A percentile compares a stretch with the other conserved stretches of the same genome.
Conservation (phyloP, 2,113 vertebrate genomes). For the Ondatra zibethicus region DNA sequence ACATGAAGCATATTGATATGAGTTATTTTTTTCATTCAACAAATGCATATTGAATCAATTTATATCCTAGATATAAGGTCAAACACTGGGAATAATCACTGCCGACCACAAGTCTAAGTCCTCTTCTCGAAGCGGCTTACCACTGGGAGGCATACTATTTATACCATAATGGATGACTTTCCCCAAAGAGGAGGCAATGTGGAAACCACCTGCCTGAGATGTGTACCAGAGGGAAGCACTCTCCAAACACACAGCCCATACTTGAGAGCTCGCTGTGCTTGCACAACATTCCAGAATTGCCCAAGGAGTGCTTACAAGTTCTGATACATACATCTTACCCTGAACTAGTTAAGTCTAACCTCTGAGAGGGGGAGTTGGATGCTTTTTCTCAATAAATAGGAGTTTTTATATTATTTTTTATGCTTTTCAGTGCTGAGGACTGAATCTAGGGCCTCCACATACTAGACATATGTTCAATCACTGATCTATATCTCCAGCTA, state of each 20-base stretch:
- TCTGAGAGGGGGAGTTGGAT: background rate
- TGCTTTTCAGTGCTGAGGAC: background rate
- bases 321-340: background rate
- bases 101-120: background rate
- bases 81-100: fast-evolving
- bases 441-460: background rate
- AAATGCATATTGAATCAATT: fast-evolving
- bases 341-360: background rate
- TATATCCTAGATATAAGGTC: fast-evolving
- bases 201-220: background rate
- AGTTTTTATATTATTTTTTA: background rate
- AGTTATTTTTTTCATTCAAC: background rate
- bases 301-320: background rate
- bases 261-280: background rate
- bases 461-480: background rate
- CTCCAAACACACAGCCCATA: background rate
- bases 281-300: background rate
- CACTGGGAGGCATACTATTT: background rate
- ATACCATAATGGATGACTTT: background rate
- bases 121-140: fast-evolving
- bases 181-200: background rate
- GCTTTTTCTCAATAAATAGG: background rate
- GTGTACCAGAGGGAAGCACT: background rate
- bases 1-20: fast-evolving
- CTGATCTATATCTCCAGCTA: background rate